Evolutionary conservation across 2,888 invertebrate species (phyloP).

Genomic region (Strigamia maritima): DNA sequence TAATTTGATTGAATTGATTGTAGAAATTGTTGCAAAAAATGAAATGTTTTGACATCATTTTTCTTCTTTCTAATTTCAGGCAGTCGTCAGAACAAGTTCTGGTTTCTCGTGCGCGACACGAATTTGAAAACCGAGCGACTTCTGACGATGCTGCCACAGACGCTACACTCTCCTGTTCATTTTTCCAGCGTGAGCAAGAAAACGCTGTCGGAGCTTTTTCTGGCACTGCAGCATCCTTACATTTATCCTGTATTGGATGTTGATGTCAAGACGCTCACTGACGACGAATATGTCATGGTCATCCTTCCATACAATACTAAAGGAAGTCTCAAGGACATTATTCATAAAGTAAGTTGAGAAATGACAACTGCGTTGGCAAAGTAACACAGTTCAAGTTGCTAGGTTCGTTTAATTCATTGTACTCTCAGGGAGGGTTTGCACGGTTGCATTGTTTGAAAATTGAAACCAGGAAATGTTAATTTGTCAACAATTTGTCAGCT

Average conservation of each 20-base stretch:
- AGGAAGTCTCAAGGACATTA: constrained; percentile 84
- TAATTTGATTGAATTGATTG: too few relatives aligned
- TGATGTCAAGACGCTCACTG: constrained; percentile 62
- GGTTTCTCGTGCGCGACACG: constrained; percentile 84
- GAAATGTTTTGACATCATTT: not conserved
- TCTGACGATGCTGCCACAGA: constrained; percentile 64
- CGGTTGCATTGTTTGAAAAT: constrained; percentile 13
- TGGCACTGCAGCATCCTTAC: constrained; percentile 82
- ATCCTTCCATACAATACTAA: constrained; percentile 78
- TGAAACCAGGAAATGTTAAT: constrained; percentile 5
- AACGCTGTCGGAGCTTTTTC: constrained; percentile 73
- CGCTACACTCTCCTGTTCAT: constrained; percentile 60
- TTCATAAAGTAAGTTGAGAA: constrained; percentile 74
- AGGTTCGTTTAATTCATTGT: too few relatives aligned
- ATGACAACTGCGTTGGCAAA: too few relatives aligned
- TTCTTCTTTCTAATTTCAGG: constrained; percentile 53
- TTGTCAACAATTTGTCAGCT: not conserved
- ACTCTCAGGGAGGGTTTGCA: not conserved
- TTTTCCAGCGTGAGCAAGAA: constrained; percentile 64
- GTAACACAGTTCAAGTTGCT: too few relatives aligned
- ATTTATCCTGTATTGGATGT: constrained; percentile 85
- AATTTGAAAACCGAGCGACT: constrained; percentile 73
- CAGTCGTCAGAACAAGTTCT: constrained; percentile 79
- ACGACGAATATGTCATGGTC: constrained; percentile 61
- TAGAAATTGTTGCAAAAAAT: too few relatives aligned